These are phyloP conservation scores for Sebastes iracundus DNA, from an alignment of 2,797 vertebrate species.

Conservation along the genomic window DNA sequence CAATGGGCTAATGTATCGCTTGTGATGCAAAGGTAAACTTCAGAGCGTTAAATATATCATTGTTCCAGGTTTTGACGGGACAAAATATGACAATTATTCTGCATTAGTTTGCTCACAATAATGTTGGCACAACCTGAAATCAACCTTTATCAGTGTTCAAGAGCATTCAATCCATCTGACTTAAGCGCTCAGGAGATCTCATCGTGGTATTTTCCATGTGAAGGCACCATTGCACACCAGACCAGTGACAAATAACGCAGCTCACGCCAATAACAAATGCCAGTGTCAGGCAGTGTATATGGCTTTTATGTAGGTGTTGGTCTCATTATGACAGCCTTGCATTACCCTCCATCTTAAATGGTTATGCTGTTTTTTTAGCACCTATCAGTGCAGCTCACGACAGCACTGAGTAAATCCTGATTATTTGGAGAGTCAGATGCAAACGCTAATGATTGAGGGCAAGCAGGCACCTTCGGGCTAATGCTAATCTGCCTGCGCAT, in stretches of 20 bases:
- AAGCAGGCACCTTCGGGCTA: constrained; percentile 84
- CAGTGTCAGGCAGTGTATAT: constrained; percentile 66
- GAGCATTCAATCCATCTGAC: constrained; percentile 82
- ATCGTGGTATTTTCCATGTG: constrained; percentile 81
- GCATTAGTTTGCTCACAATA: constrained; percentile 80
- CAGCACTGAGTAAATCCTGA: constrained; percentile 72
- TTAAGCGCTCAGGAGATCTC: constrained; percentile 80
- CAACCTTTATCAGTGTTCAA: constrained; percentile 82
- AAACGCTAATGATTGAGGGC: constrained; percentile 83
- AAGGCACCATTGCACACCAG: constrained; percentile 80
- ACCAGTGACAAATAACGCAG: constrained; percentile 79
- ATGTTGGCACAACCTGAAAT: constrained; percentile 76
- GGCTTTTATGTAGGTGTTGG: constrained; percentile 52
- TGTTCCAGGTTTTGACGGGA: constrained; percentile 67
- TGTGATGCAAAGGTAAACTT: constrained; percentile 37
- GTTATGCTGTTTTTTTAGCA: constrained; percentile 14
- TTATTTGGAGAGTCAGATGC: constrained; percentile 76
- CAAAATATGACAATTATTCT: constrained; percentile 81
- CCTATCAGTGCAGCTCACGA: constrained; percentile 19
- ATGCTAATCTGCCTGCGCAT: constrained; percentile 95
- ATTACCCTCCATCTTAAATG: constrained; percentile 52
- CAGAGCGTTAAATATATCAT: constrained; percentile 48
- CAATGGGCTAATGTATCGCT: constrained; percentile 2
- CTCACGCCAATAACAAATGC: constrained; percentile 78
- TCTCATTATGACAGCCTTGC: constrained; percentile 66